These are phyloP conservation scores for Drosophila pullipes DNA, from an alignment of 2,888 invertebrate species.

Conservation along the genomic window DNA sequence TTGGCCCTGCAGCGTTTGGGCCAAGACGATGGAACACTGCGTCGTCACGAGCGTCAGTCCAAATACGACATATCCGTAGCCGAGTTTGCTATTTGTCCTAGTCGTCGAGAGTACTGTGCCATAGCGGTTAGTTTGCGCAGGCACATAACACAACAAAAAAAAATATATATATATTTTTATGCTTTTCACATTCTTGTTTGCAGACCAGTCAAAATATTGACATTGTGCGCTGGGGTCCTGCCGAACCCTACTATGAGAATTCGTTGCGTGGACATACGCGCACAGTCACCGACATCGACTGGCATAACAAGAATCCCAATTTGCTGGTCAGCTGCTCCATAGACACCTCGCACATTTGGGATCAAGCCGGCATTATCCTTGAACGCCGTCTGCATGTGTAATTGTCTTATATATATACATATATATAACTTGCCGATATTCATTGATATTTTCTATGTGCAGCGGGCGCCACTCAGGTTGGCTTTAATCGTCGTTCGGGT, in stretches of 20 bases:
- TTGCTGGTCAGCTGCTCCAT: slow-evolving; percentile 95
- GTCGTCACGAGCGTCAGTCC: slow-evolving; percentile 93
- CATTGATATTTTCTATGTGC: slow-evolving; percentile 9
- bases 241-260: slow-evolving; percentile 90
- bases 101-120: slow-evolving; percentile 92
- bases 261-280: slow-evolving; percentile 93
- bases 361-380: slow-evolving; percentile 93
- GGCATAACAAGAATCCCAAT: slow-evolving; percentile 93
- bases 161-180: not conserved
- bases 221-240: slow-evolving; percentile 92
- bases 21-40: slow-evolving; percentile 86
- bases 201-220: slow-evolving; percentile 95
- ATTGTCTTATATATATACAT: slow-evolving; percentile 2
- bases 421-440: not conserved
- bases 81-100: slow-evolving; percentile 94
- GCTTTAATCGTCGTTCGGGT: slow-evolving; percentile 95
- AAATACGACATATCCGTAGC: slow-evolving; percentile 97
- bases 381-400: slow-evolving; percentile 93
- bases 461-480: slow-evolving; percentile 97
- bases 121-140: slow-evolving; percentile 90
- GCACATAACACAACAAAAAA: not conserved
- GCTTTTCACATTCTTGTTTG: not conserved
- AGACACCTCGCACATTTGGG: slow-evolving; percentile 98
- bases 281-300: slow-evolving; percentile 95
- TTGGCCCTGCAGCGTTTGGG: slow-evolving; percentile 90